These are phyloP conservation scores for Stichodactyla helianthus DNA, from an alignment of 64 coral and sea anemone species.

Conservation along the genomic window DNA sequence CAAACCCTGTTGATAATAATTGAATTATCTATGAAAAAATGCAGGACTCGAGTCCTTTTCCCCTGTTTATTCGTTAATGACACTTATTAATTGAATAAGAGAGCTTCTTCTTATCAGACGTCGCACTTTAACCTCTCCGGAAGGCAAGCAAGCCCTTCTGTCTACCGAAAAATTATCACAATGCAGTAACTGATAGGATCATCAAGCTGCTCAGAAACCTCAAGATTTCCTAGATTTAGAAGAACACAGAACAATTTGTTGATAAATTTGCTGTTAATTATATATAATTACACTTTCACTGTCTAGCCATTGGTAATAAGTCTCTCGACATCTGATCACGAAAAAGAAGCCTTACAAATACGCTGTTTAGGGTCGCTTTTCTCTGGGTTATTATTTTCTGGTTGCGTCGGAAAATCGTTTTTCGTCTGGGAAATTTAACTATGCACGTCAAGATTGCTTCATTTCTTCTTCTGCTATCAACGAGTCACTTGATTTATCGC, in stretches of 20 bases:
- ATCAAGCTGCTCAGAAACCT: background rate
- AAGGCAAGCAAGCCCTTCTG: background rate
- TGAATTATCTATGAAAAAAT: background rate
- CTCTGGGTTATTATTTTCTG: no score
- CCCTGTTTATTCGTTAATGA: slow-evolving; percentile 8
- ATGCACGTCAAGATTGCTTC: no score
- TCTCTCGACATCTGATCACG: no score
- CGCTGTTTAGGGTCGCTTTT: no score
- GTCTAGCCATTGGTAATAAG: background rate
- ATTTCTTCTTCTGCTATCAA: no score
- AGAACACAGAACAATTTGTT: background rate
- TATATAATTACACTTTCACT: background rate
- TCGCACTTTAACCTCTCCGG: background rate
- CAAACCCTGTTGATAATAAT: slow-evolving; percentile 11
- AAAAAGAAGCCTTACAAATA: no score
- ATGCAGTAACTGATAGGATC: background rate
- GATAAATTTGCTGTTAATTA: slow-evolving; percentile 5
- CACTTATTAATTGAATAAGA: slow-evolving; percentile 18
- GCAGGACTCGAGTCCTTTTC: background rate
- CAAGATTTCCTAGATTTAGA: background rate
- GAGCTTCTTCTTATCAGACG: slow-evolving; percentile 12
- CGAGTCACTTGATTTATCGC: no score
- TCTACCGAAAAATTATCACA: background rate
- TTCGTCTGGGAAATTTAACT: no score
- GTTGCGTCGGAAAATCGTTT: no score